Percentiles rank a stretch among this genome's conserved stretches.
Evolutionary conservation across 2,113 vertebrate species (phyloP).

Genomic region (Nibea coibor): DNA sequence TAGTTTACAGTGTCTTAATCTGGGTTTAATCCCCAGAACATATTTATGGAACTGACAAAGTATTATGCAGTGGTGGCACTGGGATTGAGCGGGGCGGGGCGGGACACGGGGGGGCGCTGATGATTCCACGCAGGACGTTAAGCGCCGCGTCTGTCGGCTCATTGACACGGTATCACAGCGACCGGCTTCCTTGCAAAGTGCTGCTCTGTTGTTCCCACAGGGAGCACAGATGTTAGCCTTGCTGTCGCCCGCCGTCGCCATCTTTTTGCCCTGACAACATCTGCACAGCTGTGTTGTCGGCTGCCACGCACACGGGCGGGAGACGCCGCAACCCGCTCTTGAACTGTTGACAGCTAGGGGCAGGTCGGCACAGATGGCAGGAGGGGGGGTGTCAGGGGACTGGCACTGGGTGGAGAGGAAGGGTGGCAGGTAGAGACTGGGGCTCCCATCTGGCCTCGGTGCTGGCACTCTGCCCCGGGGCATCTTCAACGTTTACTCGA

Average conservation of each 20-base stretch:
- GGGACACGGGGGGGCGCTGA: constrained; percentile 7
- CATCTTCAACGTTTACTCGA: constrained; percentile 68
- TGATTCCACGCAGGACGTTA: constrained; percentile 53
- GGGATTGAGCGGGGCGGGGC: background rate
- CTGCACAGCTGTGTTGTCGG: constrained; percentile 75
- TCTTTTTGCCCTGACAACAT: constrained; percentile 71
- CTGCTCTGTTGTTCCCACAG: constrained; percentile 69
- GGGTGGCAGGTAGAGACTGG: constrained; percentile 72
- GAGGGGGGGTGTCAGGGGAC: constrained; percentile 60
- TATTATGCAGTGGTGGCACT: constrained; percentile 26
- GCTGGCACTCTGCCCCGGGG: constrained; percentile 73
- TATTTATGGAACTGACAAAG: constrained; percentile 69
- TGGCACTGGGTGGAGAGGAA: constrained; percentile 47
- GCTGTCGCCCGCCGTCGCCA: constrained; percentile 48
- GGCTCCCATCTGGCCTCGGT: constrained; percentile 79
- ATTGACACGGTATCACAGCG: constrained; percentile 54
- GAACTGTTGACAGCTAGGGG: constrained; percentile 77
- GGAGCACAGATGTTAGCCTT: constrained; percentile 78
- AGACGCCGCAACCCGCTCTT: constrained; percentile 46
- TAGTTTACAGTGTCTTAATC: constrained; percentile 73
- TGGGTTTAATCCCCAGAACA: constrained; percentile 70
- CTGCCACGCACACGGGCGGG: constrained; percentile 44
- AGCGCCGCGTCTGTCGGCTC: constrained; percentile 57
- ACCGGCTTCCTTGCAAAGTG: constrained; percentile 67
- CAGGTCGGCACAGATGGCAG: constrained; percentile 80